Base-by-base conservation (phyloP, 2,888 invertebrate species). In the Drosophila barbarae region DNA sequence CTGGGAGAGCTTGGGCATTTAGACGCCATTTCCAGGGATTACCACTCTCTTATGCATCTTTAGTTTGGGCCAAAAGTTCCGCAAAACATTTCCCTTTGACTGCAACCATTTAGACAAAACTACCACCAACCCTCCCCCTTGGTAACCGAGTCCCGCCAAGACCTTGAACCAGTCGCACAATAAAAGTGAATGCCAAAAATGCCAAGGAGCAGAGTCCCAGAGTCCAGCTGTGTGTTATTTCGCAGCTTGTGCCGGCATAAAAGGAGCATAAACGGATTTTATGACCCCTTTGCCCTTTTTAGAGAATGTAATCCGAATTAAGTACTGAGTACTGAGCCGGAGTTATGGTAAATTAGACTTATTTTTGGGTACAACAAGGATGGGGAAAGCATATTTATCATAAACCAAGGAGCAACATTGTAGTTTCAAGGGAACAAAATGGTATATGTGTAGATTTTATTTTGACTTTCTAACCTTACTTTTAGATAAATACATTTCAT, bases 161-260 rank as follows among this genome's bases (percentile, higher is more conserved):
- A 47, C 60, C 60, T 60, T 60, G 47, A 44, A 42, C 63, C 42
- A 32, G 36, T 35, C 42, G 41, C 42, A 36, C 51, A 49, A 36
- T 50, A 41, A 49, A 36, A 61, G 15, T 35, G 60, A 39, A 61
- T 47, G 63, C 41, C 49, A 49, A 30, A 61, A 59, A 32, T 32
- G 15, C 23, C 44, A 46, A 26, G 34, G 35, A 41, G 28, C 41
- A 10, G 21, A 26, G 63, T 32, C 26, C 42, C 35, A 23, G 63
- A 35, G 32, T 49, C 63, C 63, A 61, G 63, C 63, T 61, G 65
- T 67, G 65, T 38, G 67, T 66, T 66, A 66, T 66, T 55, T 30
- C 44, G 49, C 65, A 66, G 67, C 66, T 55, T 66, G 64, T 32
- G 47, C 64, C n/a, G 54, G 54, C 54, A 65, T 65, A 65, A 65